Percentiles rank a stretch among this genome's conserved stretches.
Conservation (phyloP, 2,888 invertebrate species). For the Drosophila macrospina region DNA sequence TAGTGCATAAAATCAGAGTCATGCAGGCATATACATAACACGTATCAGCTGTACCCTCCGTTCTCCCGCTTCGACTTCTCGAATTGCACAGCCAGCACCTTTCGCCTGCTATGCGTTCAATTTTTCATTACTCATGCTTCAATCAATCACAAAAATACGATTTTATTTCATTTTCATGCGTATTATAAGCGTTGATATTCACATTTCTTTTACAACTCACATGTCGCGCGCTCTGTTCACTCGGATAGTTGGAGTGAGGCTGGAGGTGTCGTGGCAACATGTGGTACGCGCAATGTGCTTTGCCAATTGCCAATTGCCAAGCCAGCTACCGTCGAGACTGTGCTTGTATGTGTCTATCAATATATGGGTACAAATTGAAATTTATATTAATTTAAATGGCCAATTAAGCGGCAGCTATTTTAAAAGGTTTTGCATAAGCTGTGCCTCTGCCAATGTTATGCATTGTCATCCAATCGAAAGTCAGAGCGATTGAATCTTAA, state of each 20-base stretch:
- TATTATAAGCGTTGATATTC: conserved; percentile 77
- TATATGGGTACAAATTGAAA: conserved; percentile 68
- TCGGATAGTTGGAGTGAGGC: conserved; percentile 5
- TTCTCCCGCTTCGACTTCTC: neutral
- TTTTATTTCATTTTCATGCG: conserved; percentile 82
- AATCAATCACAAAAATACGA: conserved; percentile 82
- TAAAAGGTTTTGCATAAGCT: conserved; percentile 66
- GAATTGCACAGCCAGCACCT: conserved; percentile 44
- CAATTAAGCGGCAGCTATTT: conserved; percentile 74
- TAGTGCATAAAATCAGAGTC: conserved; percentile 82
- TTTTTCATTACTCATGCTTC: conserved; percentile 82
- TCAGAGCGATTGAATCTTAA: conserved; percentile 42
- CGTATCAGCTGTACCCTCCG: conserved; percentile 5
- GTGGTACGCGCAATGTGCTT: conserved; percentile 72
- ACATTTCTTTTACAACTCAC: conserved; percentile 72
- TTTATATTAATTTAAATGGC: conserved; percentile 79
- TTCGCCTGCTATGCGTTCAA: conserved; percentile 67
- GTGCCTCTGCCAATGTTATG: conserved; percentile 36
- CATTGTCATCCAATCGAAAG: conserved; percentile 69
- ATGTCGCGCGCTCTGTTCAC: conserved; percentile 48
- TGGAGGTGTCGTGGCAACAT: conserved; percentile 57
- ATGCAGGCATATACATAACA: conserved; percentile 77
- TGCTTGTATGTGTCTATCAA: conserved; percentile 13
- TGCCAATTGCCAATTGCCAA: conserved; percentile 71
- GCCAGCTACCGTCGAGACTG: conserved; percentile 27